Evolutionary conservation across 1,140 invertebrate species (phyloP), one percentile per base, ranked within the genome.

Genomic region (Drosophila tani): DNA sequence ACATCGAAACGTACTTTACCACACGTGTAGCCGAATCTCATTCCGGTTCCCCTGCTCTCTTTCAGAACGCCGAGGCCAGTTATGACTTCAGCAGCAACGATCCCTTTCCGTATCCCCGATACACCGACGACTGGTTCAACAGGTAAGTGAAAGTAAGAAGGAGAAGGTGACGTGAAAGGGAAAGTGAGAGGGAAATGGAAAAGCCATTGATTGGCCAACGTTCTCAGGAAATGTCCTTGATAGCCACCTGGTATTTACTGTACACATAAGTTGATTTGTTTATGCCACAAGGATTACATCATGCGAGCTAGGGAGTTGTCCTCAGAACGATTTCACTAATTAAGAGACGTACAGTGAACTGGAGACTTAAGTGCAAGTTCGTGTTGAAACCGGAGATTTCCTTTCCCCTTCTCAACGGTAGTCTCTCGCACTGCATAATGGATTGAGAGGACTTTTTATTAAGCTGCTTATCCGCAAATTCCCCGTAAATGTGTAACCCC

Each of bases 1-100:
- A 73, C 69, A 73, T 15, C 53, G 49, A 71, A 73, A 73, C 9
- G 38, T 50, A 71, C 69, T 73, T 56, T 60, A 50, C 19, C 65
- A 11, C 50, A 38, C 62, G 49, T 51, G n/a, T 58, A 19, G 17
- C 53, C 68, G 15, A 21, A 45, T 45, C 41, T 60, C 17, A 51
- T 56, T 27, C 51, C 40, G 29, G 49, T 73, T 19, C 11, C 9
- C 40, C 29, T 59, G 24, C 21, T 68, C 15, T 17, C 15, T 75
- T 75, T 66, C 94, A 99, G 98, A 99, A 99, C 90, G 97, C 98
- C 1, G 96, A 97, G 93, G 98, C 98, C 3, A 99, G 98, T 81
- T 99, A 99, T 93, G 98, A 99, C 93, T 99, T 99, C 93, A 99
- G 98, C 93, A 99, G 98, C 92, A 99, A 99, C 91, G 98, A 99